Conservation (phyloP, 2,113 vertebrate species). For the Platysternon megacephalum region DNA sequence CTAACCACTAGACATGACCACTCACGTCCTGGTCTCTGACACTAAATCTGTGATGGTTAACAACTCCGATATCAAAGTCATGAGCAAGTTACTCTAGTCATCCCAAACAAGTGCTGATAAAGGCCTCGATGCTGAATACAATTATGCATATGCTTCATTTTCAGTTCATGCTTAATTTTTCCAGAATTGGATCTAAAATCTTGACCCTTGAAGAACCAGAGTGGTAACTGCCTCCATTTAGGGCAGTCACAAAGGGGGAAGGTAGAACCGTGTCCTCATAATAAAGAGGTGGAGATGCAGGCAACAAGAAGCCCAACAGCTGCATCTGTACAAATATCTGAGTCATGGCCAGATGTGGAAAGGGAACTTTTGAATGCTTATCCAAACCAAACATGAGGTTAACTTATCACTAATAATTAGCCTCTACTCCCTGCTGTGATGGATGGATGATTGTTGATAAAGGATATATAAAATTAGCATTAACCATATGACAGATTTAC, state of each 20-base stretch:
- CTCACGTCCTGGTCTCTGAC: background rate
- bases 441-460: background rate
- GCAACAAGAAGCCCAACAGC: background rate
- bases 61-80: background rate
- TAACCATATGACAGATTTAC: accelerated
- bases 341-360: background rate
- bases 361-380: background rate
- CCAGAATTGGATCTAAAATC: background rate
- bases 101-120: background rate
- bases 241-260: background rate
- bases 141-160: background rate
- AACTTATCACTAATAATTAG: background rate
- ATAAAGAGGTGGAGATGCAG: background rate
- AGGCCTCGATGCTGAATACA: background rate
- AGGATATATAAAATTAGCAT: background rate
- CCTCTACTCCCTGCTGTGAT: background rate
- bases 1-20: background rate
- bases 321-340: accelerated
- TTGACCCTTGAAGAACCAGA: background rate
- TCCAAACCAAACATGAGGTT: background rate
- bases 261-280: accelerated
- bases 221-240: accelerated
- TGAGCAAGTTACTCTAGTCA: background rate
- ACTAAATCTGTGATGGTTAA: background rate
- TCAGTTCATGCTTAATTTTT: background rate